These are phyloP conservation scores for Scomber japonicus DNA, from an alignment of 2,113 vertebrate genomes.

Conservation along the genomic window DNA sequence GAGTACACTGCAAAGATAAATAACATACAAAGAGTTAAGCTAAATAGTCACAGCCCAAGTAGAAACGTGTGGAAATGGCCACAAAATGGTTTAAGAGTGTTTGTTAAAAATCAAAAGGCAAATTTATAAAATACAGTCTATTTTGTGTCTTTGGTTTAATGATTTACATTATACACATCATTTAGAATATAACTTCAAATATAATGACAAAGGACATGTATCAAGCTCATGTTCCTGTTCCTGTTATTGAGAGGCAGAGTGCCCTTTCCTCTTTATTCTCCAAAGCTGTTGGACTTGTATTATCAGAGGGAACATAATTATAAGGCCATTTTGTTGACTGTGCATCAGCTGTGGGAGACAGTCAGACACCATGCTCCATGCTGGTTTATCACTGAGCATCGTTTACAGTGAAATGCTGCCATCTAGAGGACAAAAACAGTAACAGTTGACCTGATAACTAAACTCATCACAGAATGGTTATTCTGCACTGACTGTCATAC, in stretches of 20 bases:
- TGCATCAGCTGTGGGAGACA: neutral
- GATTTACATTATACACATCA: too few species aligned
- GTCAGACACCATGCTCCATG: neutral
- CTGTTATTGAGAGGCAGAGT: neutral
- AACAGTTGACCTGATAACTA: neutral
- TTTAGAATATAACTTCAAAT: too few species aligned
- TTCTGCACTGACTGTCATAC: too few species aligned
- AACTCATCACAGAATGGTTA: too few species aligned
- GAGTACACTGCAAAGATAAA: neutral
- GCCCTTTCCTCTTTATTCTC: neutral
- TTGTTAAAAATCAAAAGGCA: neutral
- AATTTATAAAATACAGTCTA: too few species aligned
- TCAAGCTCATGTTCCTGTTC: neutral
- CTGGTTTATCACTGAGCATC: neutral
- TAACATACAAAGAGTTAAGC: too few species aligned
- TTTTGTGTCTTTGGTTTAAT: neutral
- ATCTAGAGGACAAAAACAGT: conserved; percentile 38
- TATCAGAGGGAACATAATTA: neutral
- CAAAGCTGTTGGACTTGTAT: neutral
- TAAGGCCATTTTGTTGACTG: conserved; percentile 21
- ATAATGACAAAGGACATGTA: neutral
- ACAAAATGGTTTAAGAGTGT: neutral
- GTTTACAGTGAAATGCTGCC: conserved; percentile 37
- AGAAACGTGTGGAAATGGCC: neutral
- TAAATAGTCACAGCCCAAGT: neutral